Base-by-base conservation (phyloP, 35 echinoderm and acorn worm species). In the Eucidaris tribuloides region DNA sequence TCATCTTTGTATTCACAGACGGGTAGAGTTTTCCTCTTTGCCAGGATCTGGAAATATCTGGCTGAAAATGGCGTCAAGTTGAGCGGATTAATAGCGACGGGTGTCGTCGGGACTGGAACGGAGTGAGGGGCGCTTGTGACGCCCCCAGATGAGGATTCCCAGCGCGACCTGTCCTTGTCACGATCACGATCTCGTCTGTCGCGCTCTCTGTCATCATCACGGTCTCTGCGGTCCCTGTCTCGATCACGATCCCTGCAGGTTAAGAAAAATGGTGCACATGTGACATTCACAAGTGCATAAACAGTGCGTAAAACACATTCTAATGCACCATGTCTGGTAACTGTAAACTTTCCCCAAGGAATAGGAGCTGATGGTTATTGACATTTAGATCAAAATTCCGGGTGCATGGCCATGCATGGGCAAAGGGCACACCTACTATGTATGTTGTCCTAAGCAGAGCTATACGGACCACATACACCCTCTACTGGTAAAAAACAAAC, bases 1-100 rank as follows among this genome's bases (percentile, higher is more conserved):
- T 98, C 93, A 19, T 82, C 82, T 62, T 89, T 92, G 83, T 98
- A 98, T 58, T 98, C 95, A 65, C 86, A 98, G 4, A 98, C 95
- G 35, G 95, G 95, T 44, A 98, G 83, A 0, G 76, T 82, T 39
- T 83, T 77, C 39, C 95, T 87, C 78, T 98, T 98, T 35, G 86
- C 86, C 24, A 98, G 83, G n/a, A 93, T 82, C 7, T 38, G 42
- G 41, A 81, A 66, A 82, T 93, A 98, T 78, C 79, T 78, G 43
- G 82, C 71, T 40, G 95, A 93, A 71, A 77, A 98, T n/a, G 95
- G 90, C 14, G 65, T 77, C 48, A 78, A 42, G 44, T n/a, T 87
- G 54, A 80, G 56, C 4, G 85, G 85, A 45, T 87, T 87, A 39
- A 79, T 87, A n/a, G 54, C 72, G 7, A 66, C 22, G 18, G 45